Conservation (phyloP, 2,797 vertebrate species). For the Atherinosoma microstoma region DNA sequence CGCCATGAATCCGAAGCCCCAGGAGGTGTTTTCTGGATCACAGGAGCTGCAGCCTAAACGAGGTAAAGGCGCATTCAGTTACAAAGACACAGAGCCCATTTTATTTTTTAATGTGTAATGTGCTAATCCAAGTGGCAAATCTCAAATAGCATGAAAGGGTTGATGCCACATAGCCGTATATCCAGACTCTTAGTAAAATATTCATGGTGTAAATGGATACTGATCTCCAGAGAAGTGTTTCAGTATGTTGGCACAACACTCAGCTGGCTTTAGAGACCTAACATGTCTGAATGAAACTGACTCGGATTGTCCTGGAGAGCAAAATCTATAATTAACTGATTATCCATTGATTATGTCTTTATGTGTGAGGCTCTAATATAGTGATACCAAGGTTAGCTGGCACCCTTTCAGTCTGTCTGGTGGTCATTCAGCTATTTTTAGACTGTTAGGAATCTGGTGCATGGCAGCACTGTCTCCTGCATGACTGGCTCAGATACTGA, state of each 20-base stretch:
- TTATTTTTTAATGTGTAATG: constrained; percentile 61
- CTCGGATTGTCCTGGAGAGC: constrained; percentile 32
- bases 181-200: constrained; percentile 48
- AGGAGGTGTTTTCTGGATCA: constrained; percentile 90
- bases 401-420: constrained; percentile 64
- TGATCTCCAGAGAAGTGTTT: constrained; percentile 18
- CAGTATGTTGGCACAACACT: constrained; percentile 16
- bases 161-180: constrained; percentile 29
- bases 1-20: constrained; percentile 91
- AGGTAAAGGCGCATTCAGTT: constrained; percentile 82
- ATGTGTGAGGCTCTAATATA: constrained; percentile 44
- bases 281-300: constrained; percentile 49
- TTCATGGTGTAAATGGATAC: constrained; percentile 54
- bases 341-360: constrained; percentile 58
- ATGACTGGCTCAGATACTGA: constrained; percentile 51
- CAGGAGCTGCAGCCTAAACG: constrained; percentile 95
- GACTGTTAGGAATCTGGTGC: constrained; percentile 51
- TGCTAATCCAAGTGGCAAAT: constrained; percentile 40
- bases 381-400: constrained; percentile 60
- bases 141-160: constrained; percentile 33
- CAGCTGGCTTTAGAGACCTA: constrained; percentile 12
- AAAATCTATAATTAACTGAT: constrained; percentile 62
- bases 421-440: constrained; percentile 77
- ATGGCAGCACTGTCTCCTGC: constrained; percentile 49
- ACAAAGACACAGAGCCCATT: constrained; percentile 41